These are phyloP conservation scores for Scyliorhinus canicula DNA, from an alignment of 2,797 vertebrate genomes.

Conservation along the genomic window DNA sequence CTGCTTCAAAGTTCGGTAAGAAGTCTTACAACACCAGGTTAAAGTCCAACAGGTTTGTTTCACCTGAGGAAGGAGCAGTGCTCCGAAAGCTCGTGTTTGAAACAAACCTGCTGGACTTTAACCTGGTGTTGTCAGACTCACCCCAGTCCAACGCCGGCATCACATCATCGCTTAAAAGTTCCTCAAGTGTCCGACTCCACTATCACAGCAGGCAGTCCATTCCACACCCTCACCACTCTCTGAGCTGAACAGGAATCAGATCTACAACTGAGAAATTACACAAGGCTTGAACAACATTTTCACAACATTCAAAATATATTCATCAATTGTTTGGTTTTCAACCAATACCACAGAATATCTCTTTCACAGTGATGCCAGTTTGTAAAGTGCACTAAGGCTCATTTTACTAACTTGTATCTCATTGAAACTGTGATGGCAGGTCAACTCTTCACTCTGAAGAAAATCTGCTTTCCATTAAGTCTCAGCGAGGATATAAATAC, in stretches of 20 bases:
- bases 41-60: too few species aligned
- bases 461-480: background rate
- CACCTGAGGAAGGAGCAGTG: too few species aligned
- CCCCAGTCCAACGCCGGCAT: too few species aligned
- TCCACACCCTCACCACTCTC: too few species aligned
- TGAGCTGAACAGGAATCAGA: background rate
- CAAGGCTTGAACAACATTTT: background rate
- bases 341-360: background rate
- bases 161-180: too few species aligned
- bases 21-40: too few species aligned
- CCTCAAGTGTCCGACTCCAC: too few species aligned
- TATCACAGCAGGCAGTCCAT: too few species aligned
- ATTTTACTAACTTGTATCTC: background rate
- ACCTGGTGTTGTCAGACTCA: too few species aligned
- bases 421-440: background rate
- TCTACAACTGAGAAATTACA: background rate
- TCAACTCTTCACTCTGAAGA: background rate
- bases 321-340: background rate
- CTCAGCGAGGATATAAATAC: background rate
- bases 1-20: too few species aligned
- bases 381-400: background rate
- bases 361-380: background rate
- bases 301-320: background rate
- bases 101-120: too few species aligned
- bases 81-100: too few species aligned